A percentile compares a stretch with the other conserved stretches of the same genome.
These are phyloP conservation scores for Drosophila limbata DNA, from an alignment of 2,888 invertebrate species.

Conservation along the genomic window DNA sequence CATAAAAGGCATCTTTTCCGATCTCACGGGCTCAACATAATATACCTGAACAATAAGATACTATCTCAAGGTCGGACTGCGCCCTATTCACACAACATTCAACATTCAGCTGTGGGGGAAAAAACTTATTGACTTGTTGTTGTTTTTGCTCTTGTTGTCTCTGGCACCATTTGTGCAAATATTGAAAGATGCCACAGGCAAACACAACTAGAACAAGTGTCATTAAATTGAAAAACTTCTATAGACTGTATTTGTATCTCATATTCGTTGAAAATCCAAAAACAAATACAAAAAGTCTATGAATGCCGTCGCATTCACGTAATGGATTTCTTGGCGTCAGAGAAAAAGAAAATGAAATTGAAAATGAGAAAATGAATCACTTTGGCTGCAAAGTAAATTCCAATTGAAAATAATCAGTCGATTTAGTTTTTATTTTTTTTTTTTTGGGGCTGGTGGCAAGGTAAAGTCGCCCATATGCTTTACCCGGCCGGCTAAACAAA, in stretches of 20 bases:
- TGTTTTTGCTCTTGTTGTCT: not conserved
- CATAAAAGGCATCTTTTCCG: slow-evolving; percentile 31
- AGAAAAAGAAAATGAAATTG: slow-evolving; percentile 32
- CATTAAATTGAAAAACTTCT: slow-evolving; percentile 48
- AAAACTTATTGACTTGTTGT: slow-evolving; percentile 30
- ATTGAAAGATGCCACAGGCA: slow-evolving; percentile 34
- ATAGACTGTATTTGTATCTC: slow-evolving; percentile 17
- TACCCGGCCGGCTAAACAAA: slow-evolving; percentile 48
- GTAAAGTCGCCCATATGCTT: slow-evolving; percentile 9
- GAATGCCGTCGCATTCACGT: slow-evolving; percentile 49
- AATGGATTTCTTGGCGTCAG: slow-evolving; percentile 63
- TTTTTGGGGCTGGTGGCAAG: not conserved
- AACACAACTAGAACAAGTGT: slow-evolving; percentile 65
- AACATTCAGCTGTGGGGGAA: not conserved
- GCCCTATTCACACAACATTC: slow-evolving; percentile 35
- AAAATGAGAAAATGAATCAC: slow-evolving; percentile 48
- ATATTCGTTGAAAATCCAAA: slow-evolving; percentile 21
- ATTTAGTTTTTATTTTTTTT: slow-evolving; percentile 1
- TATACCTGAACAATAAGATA: slow-evolving; percentile 40
- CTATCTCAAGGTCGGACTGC: slow-evolving; percentile 50
- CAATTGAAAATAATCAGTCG: slow-evolving; percentile 56
- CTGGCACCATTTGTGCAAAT: slow-evolving; percentile 61
- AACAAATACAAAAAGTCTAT: slow-evolving; percentile 3
- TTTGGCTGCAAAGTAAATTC: slow-evolving; percentile 49
- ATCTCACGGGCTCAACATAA: slow-evolving; percentile 10